These are phyloP conservation scores for Macquaria ambigua DNA, from an alignment of 2,113 vertebrate species.

Conservation along the genomic window DNA sequence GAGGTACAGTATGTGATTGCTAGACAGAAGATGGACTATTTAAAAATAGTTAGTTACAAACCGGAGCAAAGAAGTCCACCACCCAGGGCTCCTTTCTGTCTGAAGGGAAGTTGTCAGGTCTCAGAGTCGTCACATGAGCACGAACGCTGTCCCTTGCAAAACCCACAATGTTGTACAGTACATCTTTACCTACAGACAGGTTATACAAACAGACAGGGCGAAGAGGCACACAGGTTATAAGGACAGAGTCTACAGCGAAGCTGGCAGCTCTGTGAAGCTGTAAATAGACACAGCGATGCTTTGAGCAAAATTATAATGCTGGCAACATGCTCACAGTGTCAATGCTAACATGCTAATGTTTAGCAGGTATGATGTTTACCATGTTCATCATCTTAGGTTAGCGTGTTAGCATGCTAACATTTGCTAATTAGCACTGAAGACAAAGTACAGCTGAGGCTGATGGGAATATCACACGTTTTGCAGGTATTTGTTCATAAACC, in stretches of 20 bases:
- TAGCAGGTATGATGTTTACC: too few relatives aligned
- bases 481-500: background rate
- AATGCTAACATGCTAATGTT: too few relatives aligned
- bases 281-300: too few relatives aligned
- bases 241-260: too few relatives aligned
- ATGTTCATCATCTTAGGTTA: too few relatives aligned
- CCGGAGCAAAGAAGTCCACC: slow-evolving; percentile 98
- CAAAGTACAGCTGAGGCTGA: background rate
- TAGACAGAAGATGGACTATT: too few relatives aligned
- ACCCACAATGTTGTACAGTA: slow-evolving; percentile 93
- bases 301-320: too few relatives aligned
- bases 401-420: too few relatives aligned
- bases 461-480: background rate
- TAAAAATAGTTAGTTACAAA: slow-evolving; percentile 57
- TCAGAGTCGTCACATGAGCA: slow-evolving; percentile 93
- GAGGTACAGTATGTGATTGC: background rate
- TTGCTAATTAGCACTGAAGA: too few relatives aligned
- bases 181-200: slow-evolving; percentile 88
- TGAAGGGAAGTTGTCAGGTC: slow-evolving; percentile 96
- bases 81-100: slow-evolving; percentile 95
- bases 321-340: too few relatives aligned
- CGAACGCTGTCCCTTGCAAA: slow-evolving; percentile 97
- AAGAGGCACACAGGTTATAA: too few relatives aligned
- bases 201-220: background rate
- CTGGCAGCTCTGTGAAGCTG: too few relatives aligned